Evolutionary conservation across 2,888 invertebrate genomes (phyloP), one percentile per base, ranked within the genome.

Genomic region (Campopleginae sp.): DNA sequence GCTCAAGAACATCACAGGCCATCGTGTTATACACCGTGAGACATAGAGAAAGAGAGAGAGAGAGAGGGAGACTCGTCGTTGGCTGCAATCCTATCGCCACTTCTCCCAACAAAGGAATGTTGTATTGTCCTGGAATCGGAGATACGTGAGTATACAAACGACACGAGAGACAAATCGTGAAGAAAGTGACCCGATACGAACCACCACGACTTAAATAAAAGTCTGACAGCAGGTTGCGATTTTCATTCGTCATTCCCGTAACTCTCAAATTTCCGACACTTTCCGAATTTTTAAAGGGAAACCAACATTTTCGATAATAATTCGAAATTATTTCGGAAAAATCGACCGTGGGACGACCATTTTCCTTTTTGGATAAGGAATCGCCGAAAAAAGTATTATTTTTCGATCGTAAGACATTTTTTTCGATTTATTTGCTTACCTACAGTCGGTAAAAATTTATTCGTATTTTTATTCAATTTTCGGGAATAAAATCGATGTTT

Each of bases 41-140:
- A 58, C 14, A 54, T 7, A 33, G 38, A 14, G 42, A 76, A 46
- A 66, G 66, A 79, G 72, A 58, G 42, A 42, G 23, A 48, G 42
- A 19, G 68, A 72, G 84, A 77, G 71, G 87, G 89, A 44, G 44
- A 44, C 89, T 89, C 89, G 86, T 88, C 89, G 88, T 84, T 82
- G 80, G 70, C 72, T 61, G 77, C 84, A 70, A 86, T 88, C 88
- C 88, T 91, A 92, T 92, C 91, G 89, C 61, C 71, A 48, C 89
- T 92, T 92, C 77, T 90, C 66, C 91, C 88, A 90, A 92, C 92
- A 91, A 92, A 91, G 92, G 92, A 92, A 93, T 91, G 91, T 90
- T 88, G 27, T 27, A 89, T 89, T 88, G 89, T 87, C 31, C 81
- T 68, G 71, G 80, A 85, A 74, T 84, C 80, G 74, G 77, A 86